These are phyloP conservation scores for Notamacropus eugenii DNA, from an alignment of 2,797 vertebrate genomes.

Conservation along the genomic window DNA sequence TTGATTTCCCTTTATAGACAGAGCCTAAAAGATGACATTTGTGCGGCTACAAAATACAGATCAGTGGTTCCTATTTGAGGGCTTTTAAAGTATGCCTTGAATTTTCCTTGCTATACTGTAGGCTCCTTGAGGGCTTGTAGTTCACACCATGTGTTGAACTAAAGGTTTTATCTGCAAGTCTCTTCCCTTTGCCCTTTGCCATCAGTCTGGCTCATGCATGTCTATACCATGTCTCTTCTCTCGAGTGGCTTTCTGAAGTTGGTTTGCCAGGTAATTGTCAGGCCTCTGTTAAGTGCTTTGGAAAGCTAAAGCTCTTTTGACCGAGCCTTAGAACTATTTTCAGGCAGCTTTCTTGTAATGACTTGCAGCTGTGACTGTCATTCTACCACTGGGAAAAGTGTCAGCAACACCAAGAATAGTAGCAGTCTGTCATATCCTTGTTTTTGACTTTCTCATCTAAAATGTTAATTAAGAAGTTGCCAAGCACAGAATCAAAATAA, in stretches of 20 bases:
- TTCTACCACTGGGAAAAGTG: slow-evolving; percentile 79
- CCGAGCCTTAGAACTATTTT: slow-evolving; percentile 78
- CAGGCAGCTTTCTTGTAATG: slow-evolving; percentile 79
- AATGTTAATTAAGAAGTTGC: slow-evolving; percentile 79
- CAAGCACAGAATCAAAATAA: slow-evolving; percentile 75
- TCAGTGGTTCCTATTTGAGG: background rate
- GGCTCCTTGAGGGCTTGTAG: background rate
- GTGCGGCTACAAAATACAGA: background rate
- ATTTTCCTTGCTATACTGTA: background rate
- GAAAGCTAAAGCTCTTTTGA: slow-evolving; percentile 74
- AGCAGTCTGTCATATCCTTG: slow-evolving; percentile 81
- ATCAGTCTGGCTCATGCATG: background rate
- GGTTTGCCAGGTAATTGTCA: background rate
- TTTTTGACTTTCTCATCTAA: slow-evolving; percentile 73
- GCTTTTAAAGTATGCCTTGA: background rate
- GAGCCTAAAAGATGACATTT: background rate
- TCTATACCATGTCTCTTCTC: background rate
- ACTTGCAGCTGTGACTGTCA: slow-evolving; percentile 84
- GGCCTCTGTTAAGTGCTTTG: background rate
- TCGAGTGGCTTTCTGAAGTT: background rate
- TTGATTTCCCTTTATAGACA: background rate
- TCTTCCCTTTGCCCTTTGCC: background rate
- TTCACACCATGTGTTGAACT: background rate
- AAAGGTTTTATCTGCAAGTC: background rate
- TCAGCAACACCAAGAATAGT: slow-evolving; percentile 82